Conservation (phyloP, 2,888 invertebrate genomes). For the Ypsolopha sequella region DNA sequence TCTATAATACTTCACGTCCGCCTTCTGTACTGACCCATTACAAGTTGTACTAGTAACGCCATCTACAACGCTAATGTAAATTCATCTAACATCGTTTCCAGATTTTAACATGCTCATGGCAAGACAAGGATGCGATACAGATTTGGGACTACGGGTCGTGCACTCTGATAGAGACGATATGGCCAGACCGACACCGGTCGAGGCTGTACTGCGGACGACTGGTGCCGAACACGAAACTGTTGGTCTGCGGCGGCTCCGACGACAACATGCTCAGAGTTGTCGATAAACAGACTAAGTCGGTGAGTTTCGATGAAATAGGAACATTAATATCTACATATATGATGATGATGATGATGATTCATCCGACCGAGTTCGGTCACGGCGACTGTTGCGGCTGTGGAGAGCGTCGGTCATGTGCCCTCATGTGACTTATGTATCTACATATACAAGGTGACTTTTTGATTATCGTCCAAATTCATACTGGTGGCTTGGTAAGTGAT, state of each 20-base stretch:
- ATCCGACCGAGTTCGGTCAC: too few species aligned
- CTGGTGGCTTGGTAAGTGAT: too few species aligned
- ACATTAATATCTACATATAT: too few species aligned
- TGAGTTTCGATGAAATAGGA: conserved; percentile 31
- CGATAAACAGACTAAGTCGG: conserved; percentile 69
- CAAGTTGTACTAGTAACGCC: too few species aligned
- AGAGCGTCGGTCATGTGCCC: too few species aligned
- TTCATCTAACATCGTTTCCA: conserved; percentile 22
- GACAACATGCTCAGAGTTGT: conserved; percentile 71
- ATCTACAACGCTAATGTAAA: not conserved
- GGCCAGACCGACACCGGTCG: conserved; percentile 62
- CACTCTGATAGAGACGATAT: conserved; percentile 69
- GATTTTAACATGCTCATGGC: conserved; percentile 77
- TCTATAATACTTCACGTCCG: too few species aligned
- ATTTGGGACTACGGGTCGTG: conserved; percentile 77
- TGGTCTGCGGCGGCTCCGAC: conserved; percentile 74
- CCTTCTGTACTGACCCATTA: too few species aligned
- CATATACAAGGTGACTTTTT: too few species aligned
- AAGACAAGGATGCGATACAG: conserved; percentile 71
- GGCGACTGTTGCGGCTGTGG: too few species aligned
- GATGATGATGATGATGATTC: too few species aligned
- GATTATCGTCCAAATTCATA: too few species aligned
- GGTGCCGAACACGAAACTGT: conserved; percentile 63
- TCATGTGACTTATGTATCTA: too few species aligned
- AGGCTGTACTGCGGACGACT: conserved; percentile 75